Conservation (phyloP, 1,140 invertebrate genomes). For the Watersipora subatra region DNA sequence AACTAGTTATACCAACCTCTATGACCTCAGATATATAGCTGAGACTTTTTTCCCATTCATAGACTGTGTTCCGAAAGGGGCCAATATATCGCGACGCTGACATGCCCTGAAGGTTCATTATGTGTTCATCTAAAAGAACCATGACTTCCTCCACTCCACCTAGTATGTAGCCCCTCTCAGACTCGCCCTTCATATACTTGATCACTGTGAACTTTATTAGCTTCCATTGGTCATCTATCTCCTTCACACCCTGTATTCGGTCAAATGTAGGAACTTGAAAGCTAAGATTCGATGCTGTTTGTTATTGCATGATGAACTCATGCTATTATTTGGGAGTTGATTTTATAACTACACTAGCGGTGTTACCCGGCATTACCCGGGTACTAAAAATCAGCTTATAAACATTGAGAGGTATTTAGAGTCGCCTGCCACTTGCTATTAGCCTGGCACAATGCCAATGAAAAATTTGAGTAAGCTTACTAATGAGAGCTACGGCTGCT, state of each 20-base stretch:
- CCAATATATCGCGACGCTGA: constrained; percentile 66
- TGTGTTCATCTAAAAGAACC: constrained; percentile 61
- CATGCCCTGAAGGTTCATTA: constrained; percentile 68
- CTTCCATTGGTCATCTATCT: constrained; percentile 52
- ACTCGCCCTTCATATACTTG: constrained; percentile 29
- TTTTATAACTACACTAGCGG: no score
- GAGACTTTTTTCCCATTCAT: constrained; percentile 60
- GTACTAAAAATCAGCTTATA: no score
- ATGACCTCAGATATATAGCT: constrained; percentile 61
- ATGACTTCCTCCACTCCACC: constrained; percentile 60
- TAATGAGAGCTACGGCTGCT: no score
- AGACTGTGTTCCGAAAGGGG: constrained; percentile 58
- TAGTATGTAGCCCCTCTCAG: constrained; percentile 51
- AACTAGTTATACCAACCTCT: constrained; percentile 56
- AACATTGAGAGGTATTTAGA: no score
- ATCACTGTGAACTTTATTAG: constrained; percentile 51
- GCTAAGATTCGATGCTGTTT: no score
- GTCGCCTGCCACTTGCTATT: no score
- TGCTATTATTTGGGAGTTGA: no score
- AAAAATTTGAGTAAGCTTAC: no score
- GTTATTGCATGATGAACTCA: no score
- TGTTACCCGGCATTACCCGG: no score
- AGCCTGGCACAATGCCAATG: no score
- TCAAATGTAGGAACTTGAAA: no score
- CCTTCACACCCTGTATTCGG: constrained; percentile 51